Evolutionary conservation across 2,888 invertebrate species (phyloP).

Genomic region (Microplitis manilae): DNA sequence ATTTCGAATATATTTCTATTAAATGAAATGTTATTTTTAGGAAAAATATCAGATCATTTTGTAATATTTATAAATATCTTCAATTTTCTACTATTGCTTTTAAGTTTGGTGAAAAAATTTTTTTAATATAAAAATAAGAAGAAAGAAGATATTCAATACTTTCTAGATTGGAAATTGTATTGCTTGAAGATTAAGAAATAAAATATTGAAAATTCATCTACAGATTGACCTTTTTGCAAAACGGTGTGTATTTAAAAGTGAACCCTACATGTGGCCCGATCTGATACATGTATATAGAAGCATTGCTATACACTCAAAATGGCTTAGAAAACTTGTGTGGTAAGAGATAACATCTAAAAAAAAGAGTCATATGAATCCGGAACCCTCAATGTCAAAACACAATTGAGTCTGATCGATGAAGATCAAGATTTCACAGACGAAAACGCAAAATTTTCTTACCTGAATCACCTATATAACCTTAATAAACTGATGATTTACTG

Average conservation of each 20-base stretch:
- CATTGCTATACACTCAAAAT: neutral
- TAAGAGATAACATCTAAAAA: neutral
- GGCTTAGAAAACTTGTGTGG: neutral
- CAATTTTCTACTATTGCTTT: too few relatives aligned
- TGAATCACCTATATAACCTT: slow-evolving; percentile 13
- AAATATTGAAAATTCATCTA: neutral
- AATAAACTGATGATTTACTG: slow-evolving; percentile 44
- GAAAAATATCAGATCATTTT: too few relatives aligned
- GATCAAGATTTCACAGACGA: slow-evolving; percentile 15
- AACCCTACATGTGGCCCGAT: neutral
- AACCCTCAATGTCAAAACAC: slow-evolving; percentile 66
- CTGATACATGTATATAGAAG: neutral
- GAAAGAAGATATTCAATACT: too few relatives aligned
- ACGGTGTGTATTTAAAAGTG: neutral
- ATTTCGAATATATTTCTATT: too few relatives aligned
- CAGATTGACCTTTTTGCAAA: neutral
- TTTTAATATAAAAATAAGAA: too few relatives aligned
- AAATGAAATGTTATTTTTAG: too few relatives aligned
- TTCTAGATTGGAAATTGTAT: too few relatives aligned
- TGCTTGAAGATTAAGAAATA: too few relatives aligned
- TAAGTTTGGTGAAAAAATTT: too few relatives aligned
- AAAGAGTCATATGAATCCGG: slow-evolving; percentile 51
- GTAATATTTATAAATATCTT: too few relatives aligned
- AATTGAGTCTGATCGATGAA: slow-evolving; percentile 51
- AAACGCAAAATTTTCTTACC: slow-evolving; percentile 13